Base-by-base conservation (phyloP, 2,797 vertebrate genomes). In the Pristis pectinata region DNA sequence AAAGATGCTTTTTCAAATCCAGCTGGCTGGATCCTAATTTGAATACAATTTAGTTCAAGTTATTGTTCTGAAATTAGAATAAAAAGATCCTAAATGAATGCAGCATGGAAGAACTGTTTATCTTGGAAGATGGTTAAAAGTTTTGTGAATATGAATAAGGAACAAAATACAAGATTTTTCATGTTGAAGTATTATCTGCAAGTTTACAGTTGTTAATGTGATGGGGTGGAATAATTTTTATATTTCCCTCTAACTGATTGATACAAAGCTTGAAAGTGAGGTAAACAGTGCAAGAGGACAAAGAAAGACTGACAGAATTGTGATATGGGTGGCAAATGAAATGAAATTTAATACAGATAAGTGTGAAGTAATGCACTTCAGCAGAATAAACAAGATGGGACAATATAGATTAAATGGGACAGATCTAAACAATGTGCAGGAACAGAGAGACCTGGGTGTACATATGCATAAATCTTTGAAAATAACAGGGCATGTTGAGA, bases 31-130 rank as follows among this genome's bases (percentile, higher is more conserved):
- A 74, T 22, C 8, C 15, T 74, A 72, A 94, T 94, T 94, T 94
- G 67, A 94, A 74, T 94, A 93, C 70, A 44, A 93, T 93, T 30
- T 93, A 72, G 30, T 72, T 41, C 67, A 93, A 30, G 24, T 93
- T 44, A 44, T 94, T 94, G 70, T 94, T 94, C 11, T 53, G 44
- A 53, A 92, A 76, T 72, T 93, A 41, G 59, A 67, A 91, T 64
- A 53, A 76, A 94, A 3, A 74, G 34, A 30, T 94, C 64, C 27
- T 17, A 74, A 94, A 53, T 56, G 41, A 74, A 76, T 94, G 41
- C 70, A 76, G 49, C 15, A 70, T n/a, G 27, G 49, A 49, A 74
- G 72, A 74, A 34, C 30, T 94, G 70, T 34, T 91, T 64, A 91
- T 67, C 64, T 91, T 91, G 59, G 8, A 41, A 41, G 87, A 61